Conservation (phyloP, 2,797 vertebrate species). For the Babyrousa celebensis region DNA sequence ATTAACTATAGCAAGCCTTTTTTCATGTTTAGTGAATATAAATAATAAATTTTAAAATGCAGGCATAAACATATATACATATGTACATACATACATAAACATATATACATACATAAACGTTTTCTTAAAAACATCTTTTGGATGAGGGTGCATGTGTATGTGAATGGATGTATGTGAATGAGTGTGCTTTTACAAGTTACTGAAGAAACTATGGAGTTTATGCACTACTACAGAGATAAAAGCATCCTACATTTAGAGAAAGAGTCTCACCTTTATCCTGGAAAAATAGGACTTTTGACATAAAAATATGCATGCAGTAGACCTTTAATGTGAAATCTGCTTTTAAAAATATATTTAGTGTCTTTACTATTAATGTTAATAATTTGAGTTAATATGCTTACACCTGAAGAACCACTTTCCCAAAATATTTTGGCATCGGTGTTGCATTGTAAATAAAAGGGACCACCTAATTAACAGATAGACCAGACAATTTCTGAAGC, state of each 20-base stretch:
- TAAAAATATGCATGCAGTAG: neutral
- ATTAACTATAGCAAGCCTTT: neutral
- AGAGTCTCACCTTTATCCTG: neutral
- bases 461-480: neutral
- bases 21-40: conserved; percentile 14
- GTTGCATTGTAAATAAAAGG: neutral
- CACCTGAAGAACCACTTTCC: neutral
- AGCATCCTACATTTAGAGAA: neutral
- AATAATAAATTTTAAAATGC: conserved; percentile 12
- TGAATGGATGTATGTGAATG: neutral
- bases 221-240: neutral
- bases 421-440: neutral
- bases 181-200: neutral
- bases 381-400: neutral
- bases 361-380: conserved; percentile 49
- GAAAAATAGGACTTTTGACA: conserved; percentile 29
- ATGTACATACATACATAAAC: no score
- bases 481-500: neutral
- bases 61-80: neutral
- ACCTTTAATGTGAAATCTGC: conserved; percentile 10
- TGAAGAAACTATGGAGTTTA: neutral
- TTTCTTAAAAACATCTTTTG: conserved; percentile 42
- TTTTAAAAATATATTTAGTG: neutral
- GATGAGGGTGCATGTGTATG: neutral
- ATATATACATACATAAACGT: neutral